Evolutionary conservation across 2,797 vertebrate species (phyloP).

Genomic region (Clarias laeviceps): DNA sequence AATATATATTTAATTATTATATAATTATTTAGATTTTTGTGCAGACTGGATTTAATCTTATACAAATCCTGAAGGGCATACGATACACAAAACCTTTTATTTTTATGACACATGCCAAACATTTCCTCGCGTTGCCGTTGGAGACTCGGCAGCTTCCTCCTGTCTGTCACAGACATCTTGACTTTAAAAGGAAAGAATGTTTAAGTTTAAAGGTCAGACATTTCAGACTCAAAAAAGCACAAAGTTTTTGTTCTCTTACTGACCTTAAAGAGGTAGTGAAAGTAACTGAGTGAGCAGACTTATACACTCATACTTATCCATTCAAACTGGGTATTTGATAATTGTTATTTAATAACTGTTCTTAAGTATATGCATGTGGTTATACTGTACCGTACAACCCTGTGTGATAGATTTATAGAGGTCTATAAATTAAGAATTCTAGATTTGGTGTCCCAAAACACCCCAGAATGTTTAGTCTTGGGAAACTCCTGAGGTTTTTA

Average conservation of each 20-base stretch:
- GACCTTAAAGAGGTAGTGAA: not conserved
- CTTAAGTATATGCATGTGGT: too few relatives aligned
- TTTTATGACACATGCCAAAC: too few relatives aligned
- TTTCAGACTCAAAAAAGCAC: conserved; percentile 12
- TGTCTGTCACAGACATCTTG: not conserved
- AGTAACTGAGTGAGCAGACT: not conserved
- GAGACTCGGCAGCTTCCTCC: not conserved
- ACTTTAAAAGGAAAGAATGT: not conserved
- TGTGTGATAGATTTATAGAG: not conserved
- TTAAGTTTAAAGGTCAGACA: conserved; percentile 8
- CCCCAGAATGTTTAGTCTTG: not conserved
- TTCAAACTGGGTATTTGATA: not conserved
- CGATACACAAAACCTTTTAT: not conserved
- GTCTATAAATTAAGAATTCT: too few relatives aligned
- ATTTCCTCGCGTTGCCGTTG: not conserved
- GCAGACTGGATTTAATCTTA: not conserved
- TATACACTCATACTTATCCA: too few relatives aligned
- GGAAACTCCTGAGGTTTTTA: too few relatives aligned
- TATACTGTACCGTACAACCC: not conserved
- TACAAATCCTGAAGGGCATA: not conserved
- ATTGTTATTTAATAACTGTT: not conserved
- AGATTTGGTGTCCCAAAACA: not conserved
- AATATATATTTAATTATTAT: not conserved
- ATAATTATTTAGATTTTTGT: not conserved
- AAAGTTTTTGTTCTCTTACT: not conserved